Base-by-base conservation (phyloP, 2,113 vertebrate genomes). In the Petrocephalus zakoni region DNA sequence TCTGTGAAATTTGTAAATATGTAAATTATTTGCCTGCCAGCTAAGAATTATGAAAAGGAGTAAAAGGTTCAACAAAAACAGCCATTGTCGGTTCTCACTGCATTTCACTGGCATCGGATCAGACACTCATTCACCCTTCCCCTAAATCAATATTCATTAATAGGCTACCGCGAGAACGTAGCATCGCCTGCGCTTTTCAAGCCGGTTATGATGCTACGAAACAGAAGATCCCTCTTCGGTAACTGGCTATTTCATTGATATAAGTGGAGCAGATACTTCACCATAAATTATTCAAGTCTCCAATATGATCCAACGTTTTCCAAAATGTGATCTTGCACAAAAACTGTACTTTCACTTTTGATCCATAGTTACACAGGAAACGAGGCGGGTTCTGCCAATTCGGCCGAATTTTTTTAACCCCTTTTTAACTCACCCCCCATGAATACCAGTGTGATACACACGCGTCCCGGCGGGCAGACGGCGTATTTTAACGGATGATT, bases 1-100 rank as follows among this genome's bases (percentile, higher is more conserved):
- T 88, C 75, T 92, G 90, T 93, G 88, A 93, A 91, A 92, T 94
- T 90, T 96, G 92, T 95, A 94, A 91, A 95, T 94, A 52, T 94
- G 90, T 90, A 93, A 94, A 91, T 91, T 92, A 91, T 89, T 72
- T 89, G 85, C 10, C 87, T 93, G 87, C 89, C 75, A 93, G 7
- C 21, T 68, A 52, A 25, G 34, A 88, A 89, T 91, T 91, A 87
- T 42, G 72, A 78, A 78, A 88, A 88, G 88, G 29, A 95, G 93
- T 95, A 95, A 84, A 84, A 11, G 11, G 42, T 84, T 47, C 49
- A 84, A n/a, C 81, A 84, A 84, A 49, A 49, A 13, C 84, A 25
- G 52, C 25, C 51, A 15, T 85, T 85, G 84, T 85, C 51, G n/a
- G 29, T 85, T 56, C 7, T 34, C 13, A 34, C 9, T 86, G 51